These are phyloP conservation scores for Synergus japonicus DNA, from an alignment of 2,888 invertebrate species.

Conservation along the genomic window DNA sequence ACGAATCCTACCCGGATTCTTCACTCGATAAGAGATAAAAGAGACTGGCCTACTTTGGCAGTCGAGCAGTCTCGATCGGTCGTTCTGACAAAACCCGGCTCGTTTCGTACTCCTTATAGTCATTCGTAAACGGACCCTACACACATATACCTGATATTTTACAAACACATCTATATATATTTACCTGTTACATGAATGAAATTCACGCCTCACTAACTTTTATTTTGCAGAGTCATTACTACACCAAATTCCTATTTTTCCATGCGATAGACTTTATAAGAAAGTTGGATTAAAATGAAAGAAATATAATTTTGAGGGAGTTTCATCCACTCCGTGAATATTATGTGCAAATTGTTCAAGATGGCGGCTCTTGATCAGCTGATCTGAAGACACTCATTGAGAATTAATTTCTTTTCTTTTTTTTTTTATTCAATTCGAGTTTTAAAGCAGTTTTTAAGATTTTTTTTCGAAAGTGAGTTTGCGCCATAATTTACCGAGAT, in stretches of 20 bases:
- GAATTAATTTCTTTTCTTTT: too few relatives aligned
- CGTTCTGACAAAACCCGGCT: background rate
- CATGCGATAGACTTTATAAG: too few relatives aligned
- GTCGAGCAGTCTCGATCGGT: conserved; percentile 50
- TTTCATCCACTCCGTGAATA: too few relatives aligned
- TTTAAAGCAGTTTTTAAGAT: background rate
- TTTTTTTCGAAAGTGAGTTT: background rate
- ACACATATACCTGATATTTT: conserved; percentile 30
- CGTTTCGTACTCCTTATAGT: background rate
- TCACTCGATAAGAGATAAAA: conserved; percentile 55
- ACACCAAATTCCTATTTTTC: background rate
- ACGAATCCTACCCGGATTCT: conserved; percentile 53
- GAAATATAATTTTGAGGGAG: too few relatives aligned
- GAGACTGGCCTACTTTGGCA: conserved; percentile 52
- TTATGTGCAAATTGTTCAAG: too few relatives aligned
- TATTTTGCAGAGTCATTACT: background rate
- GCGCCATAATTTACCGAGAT: conserved; percentile 8
- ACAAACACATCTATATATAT: background rate
- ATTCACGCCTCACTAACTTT: conserved; percentile 31
- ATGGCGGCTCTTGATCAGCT: background rate
- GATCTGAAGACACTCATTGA: background rate
- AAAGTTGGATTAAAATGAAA: too few relatives aligned
- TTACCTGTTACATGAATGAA: conserved; percentile 43
- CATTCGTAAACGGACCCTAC: conserved; percentile 15
- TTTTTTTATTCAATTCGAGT: background rate